phyloP scores from a whole-genome alignment of 2,797 vertebrate species.

The Coendou prehensilis region DNA sequence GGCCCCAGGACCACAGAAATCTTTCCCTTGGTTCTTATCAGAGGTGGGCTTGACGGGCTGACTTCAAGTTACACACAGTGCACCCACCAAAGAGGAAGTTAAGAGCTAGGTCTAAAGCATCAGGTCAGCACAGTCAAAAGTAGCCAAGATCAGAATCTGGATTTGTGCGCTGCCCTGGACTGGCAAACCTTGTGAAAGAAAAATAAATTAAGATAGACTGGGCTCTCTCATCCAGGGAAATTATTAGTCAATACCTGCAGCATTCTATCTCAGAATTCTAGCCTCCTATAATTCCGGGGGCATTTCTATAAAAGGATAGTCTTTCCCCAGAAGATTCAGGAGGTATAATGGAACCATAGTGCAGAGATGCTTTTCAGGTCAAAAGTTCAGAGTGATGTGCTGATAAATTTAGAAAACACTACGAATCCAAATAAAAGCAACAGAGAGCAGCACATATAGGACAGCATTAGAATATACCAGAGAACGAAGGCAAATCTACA shows the following conservation, averaged over 20 bases:
- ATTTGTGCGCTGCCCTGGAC: not conserved
- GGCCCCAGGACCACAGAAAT: fast-evolving
- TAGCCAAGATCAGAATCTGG: not conserved
- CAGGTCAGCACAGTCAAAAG: not conserved
- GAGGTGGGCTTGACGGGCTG: not conserved
- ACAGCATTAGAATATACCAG: constrained; percentile 76
- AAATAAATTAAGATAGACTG: not conserved
- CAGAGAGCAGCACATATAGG: not conserved
- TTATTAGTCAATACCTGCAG: not conserved
- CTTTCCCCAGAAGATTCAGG: not conserved
- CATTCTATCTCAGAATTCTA: not conserved
- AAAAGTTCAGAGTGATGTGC: constrained; percentile 68
- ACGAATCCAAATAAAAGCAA: constrained; percentile 68
- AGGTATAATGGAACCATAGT: not conserved
- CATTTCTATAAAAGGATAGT: not conserved
- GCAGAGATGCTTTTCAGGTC: constrained; percentile 55
- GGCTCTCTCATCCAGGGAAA: not conserved
- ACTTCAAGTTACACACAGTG: not conserved
- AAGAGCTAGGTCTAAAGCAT: not conserved
- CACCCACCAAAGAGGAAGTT: not conserved
- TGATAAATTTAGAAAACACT: constrained; percentile 70
- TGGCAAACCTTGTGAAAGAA: not conserved
- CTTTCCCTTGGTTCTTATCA: not conserved
- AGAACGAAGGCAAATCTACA: constrained; percentile 58
- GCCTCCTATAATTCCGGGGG: not conserved